Evolutionary conservation across 2,113 vertebrate species (phyloP).

Genomic region (Trochalopteron elliotii): DNA sequence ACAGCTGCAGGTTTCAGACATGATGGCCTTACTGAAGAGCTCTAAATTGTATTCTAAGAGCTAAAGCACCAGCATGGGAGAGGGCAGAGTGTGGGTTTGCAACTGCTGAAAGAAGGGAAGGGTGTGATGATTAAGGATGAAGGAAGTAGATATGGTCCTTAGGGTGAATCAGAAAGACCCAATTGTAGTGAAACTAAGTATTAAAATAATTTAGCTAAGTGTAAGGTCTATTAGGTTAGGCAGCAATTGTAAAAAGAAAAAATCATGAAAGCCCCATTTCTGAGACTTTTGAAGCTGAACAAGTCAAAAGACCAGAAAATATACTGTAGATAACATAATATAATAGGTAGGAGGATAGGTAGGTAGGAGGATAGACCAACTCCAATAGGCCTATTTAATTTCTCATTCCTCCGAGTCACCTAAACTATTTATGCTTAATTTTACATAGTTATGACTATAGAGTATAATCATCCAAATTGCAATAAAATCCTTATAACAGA

Average conservation of each 20-base stretch:
- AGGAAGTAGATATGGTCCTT: accelerated
- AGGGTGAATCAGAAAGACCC: not conserved
- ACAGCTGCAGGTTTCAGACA: not conserved
- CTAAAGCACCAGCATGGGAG: not conserved
- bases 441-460: constrained; percentile 48
- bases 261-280: not conserved
- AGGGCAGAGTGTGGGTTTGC: accelerated
- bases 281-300: not conserved
- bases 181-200: not conserved
- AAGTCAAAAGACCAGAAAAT: constrained; percentile 29
- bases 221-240: not conserved
- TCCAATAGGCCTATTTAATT: not conserved
- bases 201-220: not conserved
- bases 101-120: not conserved
- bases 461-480: constrained; percentile 31
- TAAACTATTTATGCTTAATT: constrained; percentile 50
- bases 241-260: not conserved
- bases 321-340: not conserved
- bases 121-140: not conserved
- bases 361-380: not conserved
- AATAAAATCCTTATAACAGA: constrained; percentile 34
- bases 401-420: not conserved
- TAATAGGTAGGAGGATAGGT: not conserved
- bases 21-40: not conserved
- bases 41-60: not conserved